Conservation (phyloP, 2,113 vertebrate genomes). For the Callopanchax toddi region DNA sequence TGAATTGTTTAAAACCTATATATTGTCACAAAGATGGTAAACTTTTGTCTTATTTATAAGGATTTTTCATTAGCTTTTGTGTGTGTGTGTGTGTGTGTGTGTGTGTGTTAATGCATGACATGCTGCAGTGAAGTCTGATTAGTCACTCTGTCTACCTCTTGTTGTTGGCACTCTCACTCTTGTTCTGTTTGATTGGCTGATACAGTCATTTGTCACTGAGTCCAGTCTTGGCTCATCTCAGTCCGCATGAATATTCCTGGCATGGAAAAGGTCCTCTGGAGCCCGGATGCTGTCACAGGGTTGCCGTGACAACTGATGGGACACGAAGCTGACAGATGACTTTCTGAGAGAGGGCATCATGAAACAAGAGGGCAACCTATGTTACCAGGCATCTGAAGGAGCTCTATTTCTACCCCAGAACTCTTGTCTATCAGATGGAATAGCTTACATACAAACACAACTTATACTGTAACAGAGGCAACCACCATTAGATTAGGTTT, state of each 20-base stretch:
- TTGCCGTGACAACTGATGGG: constrained; percentile 60
- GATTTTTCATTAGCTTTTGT: not conserved
- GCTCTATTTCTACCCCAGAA: constrained; percentile 8
- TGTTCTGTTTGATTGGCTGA: constrained; percentile 44
- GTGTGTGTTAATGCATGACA: too few species aligned
- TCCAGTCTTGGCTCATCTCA: constrained; percentile 35
- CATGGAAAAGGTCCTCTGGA: constrained; percentile 34
- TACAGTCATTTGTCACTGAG: constrained; percentile 60
- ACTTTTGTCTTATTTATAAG: not conserved
- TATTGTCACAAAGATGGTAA: not conserved
- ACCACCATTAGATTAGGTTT: too few species aligned
- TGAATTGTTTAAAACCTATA: not conserved
- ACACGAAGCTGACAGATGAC: constrained; percentile 69
- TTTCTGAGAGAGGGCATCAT: constrained; percentile 37
- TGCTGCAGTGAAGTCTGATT: not conserved
- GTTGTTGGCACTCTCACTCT: constrained; percentile 15
- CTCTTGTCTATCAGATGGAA: too few species aligned
- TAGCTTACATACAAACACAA: too few species aligned
- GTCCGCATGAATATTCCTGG: constrained; percentile 63
- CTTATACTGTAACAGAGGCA: too few species aligned
- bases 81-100: not conserved
- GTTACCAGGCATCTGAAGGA: constrained; percentile 32
- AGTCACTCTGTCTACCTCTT: constrained; percentile 6
- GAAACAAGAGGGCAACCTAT: constrained; percentile 19
- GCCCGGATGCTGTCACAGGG: constrained; percentile 43